Conservation (phyloP, 2,113 vertebrate species). For the Apteryx owenii region DNA sequence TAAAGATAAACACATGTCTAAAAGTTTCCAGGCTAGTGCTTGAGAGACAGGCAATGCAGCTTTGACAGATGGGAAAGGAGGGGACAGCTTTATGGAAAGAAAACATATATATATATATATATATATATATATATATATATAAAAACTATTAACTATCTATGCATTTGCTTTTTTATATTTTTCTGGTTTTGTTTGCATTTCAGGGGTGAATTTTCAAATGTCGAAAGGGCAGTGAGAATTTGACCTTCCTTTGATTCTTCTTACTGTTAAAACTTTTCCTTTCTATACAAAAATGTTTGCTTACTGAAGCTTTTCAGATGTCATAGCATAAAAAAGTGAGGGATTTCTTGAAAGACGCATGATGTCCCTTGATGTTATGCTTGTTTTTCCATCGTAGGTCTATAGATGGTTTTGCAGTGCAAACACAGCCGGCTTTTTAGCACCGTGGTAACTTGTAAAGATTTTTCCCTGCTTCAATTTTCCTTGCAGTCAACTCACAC, state of each 20-base stretch:
- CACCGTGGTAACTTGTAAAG: not conserved
- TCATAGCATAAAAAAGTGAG: not conserved
- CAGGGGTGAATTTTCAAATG: not conserved
- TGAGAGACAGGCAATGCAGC: not conserved
- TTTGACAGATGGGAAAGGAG: not conserved
- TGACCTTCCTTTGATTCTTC: not conserved
- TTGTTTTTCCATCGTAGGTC: not conserved
- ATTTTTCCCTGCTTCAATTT: not conserved
- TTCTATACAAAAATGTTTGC: not conserved
- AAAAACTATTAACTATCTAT: not conserved
- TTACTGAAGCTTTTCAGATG: not conserved
- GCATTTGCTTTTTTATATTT: not conserved
- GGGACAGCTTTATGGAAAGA: not conserved
- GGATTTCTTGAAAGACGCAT: not conserved
- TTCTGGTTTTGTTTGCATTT: not conserved
- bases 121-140: not conserved
- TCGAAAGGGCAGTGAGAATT: not conserved
- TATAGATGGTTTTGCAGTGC: not conserved
- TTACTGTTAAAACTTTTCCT: not conserved
- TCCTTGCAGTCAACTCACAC: not conserved
- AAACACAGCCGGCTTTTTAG: not conserved
- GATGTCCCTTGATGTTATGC: not conserved
- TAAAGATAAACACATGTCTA: not conserved
- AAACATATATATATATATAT: not conserved
- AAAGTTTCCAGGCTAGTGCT: conserved; percentile 2